A percentile compares a stretch with the other conserved stretches of the same genome.
These are phyloP conservation scores for Climacteris rufus DNA, from an alignment of 2,113 vertebrate genomes.

Conservation along the genomic window DNA sequence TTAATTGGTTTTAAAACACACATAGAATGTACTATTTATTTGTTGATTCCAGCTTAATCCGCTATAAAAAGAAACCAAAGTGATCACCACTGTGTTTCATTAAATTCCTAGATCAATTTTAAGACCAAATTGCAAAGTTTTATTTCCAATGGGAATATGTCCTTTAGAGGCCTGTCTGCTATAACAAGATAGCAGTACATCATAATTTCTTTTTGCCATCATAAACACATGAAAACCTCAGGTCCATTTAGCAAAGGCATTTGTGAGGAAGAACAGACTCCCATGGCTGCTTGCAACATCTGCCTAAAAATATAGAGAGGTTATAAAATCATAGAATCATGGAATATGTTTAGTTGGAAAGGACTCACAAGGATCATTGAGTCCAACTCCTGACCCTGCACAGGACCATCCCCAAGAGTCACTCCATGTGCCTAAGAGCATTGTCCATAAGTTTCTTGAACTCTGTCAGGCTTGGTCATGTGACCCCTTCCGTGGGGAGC, in stretches of 20 bases:
- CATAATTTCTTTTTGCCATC: background rate
- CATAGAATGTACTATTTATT: background rate
- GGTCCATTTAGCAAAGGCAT: background rate
- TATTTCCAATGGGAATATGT: background rate
- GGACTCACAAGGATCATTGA: background rate
- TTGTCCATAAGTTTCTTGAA: rapidly evolving
- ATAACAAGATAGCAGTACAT: background rate
- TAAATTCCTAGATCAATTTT: background rate
- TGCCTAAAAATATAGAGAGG: background rate
- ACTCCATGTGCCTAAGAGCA: rapidly evolving
- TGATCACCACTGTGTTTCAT: background rate
- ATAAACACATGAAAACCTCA: background rate
- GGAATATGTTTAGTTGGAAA: background rate
- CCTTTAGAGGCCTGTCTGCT: background rate
- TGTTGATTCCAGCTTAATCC: background rate
- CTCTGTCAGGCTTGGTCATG: background rate
- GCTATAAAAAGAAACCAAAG: background rate
- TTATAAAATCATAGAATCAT: background rate
- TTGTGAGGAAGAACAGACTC: background rate
- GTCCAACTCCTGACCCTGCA: background rate
- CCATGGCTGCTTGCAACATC: background rate
- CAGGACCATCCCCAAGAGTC: background rate
- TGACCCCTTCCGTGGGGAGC: background rate
- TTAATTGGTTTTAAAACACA: background rate
- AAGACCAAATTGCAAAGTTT: background rate